phyloP scores from a whole-genome alignment of 2,113 vertebrate genomes.

The Rhabdomys dilectus region DNA sequence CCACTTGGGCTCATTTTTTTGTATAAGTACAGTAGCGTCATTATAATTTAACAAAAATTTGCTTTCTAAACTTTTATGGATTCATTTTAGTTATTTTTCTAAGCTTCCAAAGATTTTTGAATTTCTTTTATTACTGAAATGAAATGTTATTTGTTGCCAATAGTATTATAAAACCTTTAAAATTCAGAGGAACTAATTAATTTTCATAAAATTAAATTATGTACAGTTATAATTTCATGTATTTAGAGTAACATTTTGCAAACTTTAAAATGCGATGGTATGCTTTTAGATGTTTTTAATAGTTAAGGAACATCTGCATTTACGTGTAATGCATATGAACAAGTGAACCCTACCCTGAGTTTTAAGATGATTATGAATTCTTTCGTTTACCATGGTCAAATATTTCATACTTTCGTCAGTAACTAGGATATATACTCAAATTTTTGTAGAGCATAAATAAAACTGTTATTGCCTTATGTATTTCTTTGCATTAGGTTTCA shows the following conservation, averaged over 20 bases:
- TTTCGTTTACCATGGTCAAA: background rate
- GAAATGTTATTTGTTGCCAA: background rate
- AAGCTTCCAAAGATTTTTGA: background rate
- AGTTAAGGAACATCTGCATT: fast-evolving
- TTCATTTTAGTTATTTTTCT: background rate
- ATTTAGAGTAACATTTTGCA: background rate
- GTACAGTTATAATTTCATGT: background rate
- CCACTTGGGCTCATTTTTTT: background rate
- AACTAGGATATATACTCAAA: background rate
- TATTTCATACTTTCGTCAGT: background rate
- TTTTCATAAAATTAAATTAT: background rate
- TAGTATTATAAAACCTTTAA: background rate
- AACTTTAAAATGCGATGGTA: background rate
- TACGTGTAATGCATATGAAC: fast-evolving
- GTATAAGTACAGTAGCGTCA: background rate
- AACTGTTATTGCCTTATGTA: background rate
- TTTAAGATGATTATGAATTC: background rate
- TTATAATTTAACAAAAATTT: background rate
- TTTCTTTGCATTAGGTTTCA: background rate
- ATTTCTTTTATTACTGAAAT: background rate
- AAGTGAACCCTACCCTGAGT: background rate
- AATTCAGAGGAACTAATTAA: background rate
- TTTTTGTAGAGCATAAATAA: background rate
- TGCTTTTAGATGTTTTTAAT: background rate
- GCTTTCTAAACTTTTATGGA: background rate